Base-by-base conservation (phyloP, 1,140 invertebrate genomes). In the Diabrotica virgifera region DNA sequence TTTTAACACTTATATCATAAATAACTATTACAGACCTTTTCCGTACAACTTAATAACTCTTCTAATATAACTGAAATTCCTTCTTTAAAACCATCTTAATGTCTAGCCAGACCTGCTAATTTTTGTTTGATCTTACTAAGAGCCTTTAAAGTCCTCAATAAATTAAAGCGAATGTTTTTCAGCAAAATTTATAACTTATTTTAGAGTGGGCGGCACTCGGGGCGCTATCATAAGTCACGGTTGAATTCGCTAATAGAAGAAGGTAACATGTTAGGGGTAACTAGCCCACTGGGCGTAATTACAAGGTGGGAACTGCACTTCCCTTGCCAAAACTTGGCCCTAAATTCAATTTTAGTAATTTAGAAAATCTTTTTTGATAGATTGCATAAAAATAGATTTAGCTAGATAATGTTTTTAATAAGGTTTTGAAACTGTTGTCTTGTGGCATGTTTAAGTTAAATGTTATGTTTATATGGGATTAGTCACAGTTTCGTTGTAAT, bases 141-240 rank as follows among this genome's bases (percentile, higher is more conserved):
- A 8, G 40, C n/a, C n/a, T n/a, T 8, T 46, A 46, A 46, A 10
- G n/a, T 46, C 8, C n/a, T 8, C 40, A 8, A 46, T 46, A 46
- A 46, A 46, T 46, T 46, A n/a, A 46, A 46, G 40, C 40, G 40
- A 46, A 46, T 46, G 6, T 46, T 46, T 46, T 46, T 46, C 40
- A 46, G 40, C 40, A 46, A 6, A 46, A 46, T 46, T 46, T 46
- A 46, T 46, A 46, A 46, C 40, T 46, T 46, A 46, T 46, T 46
- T 46, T 46, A 46, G 40, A 46, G 40, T 46, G 40, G 40, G 40
- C 40, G 40, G 40, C 40, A 46, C 40, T 46, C n/a, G 40, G n/a
- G 40, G 40, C 40, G 40, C 40, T 46, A 46, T 46, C 40, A 46
- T 46, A 46, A 46, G 40, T 46, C n/a, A 46, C 40, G 40, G 40